Evolutionary conservation across 2,888 invertebrate species (phyloP), one percentile per base, ranked within the genome.

Genomic region (Falcaria lacertinaria): DNA sequence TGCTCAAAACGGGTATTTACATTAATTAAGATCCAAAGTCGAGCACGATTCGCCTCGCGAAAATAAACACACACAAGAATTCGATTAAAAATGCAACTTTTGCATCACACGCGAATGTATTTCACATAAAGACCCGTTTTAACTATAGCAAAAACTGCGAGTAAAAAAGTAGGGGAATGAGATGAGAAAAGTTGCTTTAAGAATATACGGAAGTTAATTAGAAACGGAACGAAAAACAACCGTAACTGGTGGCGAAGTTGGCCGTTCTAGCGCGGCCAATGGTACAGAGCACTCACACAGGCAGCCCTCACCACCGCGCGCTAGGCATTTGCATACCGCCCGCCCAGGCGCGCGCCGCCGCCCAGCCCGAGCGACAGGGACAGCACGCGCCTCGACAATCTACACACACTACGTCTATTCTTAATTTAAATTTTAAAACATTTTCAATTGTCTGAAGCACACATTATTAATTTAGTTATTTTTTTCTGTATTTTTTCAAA

Each of bases 221-320:
- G 81, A 80, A 86, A 79, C 80, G 81, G 86, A 87, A 82, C 88
- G 87, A 87, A 89, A 88, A 90, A 89, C 90, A 90, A 90, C 90
- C 90, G 90, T 89, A 84, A 85, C 89, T 88, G 88, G 80, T 87
- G 89, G 87, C 90, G 89, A 89, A 85, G 89, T 89, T 89, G 70
- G 88, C 82, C 88, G 88, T 87, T 89, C 89, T 90, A 89, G 80
- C 81, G 81, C 80, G 83, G 85, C 86, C 88, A 88, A 88, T 87
- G 84, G 88, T 85, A 86, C 82, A 81, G 73, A 74, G 70, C 80
- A 88, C 88, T 63, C 87, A 87, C 87, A 87, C 85, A 80, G 69
- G 50, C 67, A 73, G 69, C 74, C 76, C 79, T 74, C 79, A 76
- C 81, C 76, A 74, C 79, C 74, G 82, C 69, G 69, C 70, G 69